These are phyloP conservation scores for Dendrolimus kikuchii DNA, from an alignment of 1,140 invertebrate genomes.

Conservation along the genomic window DNA sequence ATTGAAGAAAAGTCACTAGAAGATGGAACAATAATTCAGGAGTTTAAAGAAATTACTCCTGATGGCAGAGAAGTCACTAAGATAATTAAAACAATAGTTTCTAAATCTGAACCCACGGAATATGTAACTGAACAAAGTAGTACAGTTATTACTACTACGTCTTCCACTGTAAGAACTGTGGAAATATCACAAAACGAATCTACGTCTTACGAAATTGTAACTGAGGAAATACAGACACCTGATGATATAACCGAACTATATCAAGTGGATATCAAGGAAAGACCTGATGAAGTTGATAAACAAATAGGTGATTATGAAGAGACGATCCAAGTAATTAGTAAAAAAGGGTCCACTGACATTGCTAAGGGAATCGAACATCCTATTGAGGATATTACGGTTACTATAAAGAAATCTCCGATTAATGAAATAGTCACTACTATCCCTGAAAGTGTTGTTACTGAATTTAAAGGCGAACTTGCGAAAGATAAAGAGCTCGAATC, in stretches of 20 bases:
- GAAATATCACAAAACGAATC: slow-evolving; percentile 41
- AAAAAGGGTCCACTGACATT: too few relatives aligned
- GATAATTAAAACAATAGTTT: slow-evolving; percentile 10
- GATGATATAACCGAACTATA: slow-evolving; percentile 9
- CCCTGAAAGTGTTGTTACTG: neutral
- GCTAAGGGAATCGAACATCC: too few relatives aligned
- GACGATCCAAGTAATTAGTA: too few relatives aligned
- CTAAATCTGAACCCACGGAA: slow-evolving; percentile 31
- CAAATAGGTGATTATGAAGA: neutral
- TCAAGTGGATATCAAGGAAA: slow-evolving; percentile 15
- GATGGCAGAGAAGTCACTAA: slow-evolving; percentile 10
- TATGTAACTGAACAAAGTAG: slow-evolving; percentile 33
- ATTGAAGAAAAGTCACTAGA: neutral
- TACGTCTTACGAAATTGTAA: slow-evolving; percentile 29
- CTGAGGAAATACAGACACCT: slow-evolving; percentile 21
- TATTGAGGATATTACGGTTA: too few relatives aligned
- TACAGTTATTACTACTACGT: slow-evolving; percentile 32
- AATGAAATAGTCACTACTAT: slow-evolving; percentile 1
- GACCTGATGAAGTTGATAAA: slow-evolving; percentile 29
- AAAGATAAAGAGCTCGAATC: too few relatives aligned
- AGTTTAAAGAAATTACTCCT: slow-evolving; percentile 10
- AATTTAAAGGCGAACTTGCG: slow-evolving; percentile 5
- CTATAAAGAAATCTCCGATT: slow-evolving; percentile 2
- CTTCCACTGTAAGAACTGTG: slow-evolving; percentile 38
- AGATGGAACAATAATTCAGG: slow-evolving; percentile 4